A percentile compares a stretch with the other conserved stretches of the same genome.
Conservation (phyloP, 2,888 invertebrate genomes). For the Calliphora vomitoria region DNA sequence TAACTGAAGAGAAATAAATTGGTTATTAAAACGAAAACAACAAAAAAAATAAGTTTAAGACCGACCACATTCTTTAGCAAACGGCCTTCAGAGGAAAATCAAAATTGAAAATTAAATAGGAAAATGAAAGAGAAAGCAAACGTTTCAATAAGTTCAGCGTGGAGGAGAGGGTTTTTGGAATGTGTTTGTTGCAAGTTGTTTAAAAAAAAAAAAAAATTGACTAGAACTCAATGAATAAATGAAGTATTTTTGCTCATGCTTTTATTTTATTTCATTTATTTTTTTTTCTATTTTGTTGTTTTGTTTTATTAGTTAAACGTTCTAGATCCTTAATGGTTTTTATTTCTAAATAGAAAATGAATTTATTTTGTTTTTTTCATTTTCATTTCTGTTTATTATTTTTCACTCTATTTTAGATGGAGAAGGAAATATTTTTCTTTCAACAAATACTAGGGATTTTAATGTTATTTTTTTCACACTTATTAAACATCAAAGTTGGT, state of each 20-base stretch:
- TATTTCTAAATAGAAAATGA: constrained; percentile 28
- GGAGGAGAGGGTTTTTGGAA: background rate
- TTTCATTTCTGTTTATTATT: constrained; percentile 34
- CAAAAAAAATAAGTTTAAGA: constrained; percentile 8
- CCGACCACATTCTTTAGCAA: constrained; percentile 21
- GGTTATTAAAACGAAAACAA: constrained; percentile 2
- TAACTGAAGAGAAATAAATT: constrained; percentile 35
- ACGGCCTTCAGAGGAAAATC: background rate
- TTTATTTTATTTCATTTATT: background rate
- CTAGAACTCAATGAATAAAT: constrained; percentile 29
- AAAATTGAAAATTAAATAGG: constrained; percentile 5
- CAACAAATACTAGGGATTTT: constrained; percentile 33
- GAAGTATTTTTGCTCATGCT: background rate
- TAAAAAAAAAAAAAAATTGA: background rate
- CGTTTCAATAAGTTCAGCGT: background rate
- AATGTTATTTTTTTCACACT: constrained; percentile 52
- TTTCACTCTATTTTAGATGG: background rate
- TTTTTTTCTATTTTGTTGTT: background rate
- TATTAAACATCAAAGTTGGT: constrained; percentile 47
- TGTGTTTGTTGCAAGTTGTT: constrained; percentile 15
- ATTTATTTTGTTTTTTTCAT: constrained; percentile 17
- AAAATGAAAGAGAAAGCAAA: background rate
- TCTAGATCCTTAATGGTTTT: background rate
- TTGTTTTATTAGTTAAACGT: constrained; percentile 16
- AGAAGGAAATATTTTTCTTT: constrained; percentile 22